Evolutionary conservation across 2,888 invertebrate genomes (phyloP).

Genomic region (Cabera pusaria): DNA sequence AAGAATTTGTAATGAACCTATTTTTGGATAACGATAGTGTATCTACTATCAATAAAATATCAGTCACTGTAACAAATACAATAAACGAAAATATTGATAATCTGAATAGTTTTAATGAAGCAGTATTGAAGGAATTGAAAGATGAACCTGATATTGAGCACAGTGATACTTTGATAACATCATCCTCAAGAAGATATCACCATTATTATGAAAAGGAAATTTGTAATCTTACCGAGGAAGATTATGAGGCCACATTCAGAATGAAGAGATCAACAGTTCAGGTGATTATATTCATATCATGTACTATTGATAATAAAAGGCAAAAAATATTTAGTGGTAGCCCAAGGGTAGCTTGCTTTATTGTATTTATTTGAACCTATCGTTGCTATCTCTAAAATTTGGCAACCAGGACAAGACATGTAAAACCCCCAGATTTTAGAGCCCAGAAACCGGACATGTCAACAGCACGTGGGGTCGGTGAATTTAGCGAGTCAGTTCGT

Average conservation of each 20-base stretch:
- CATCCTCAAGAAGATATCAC: constrained; percentile 29
- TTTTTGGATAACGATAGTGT: constrained; percentile 66
- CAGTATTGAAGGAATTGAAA: constrained; percentile 42
- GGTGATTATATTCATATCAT: no score
- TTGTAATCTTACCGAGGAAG: constrained; percentile 52
- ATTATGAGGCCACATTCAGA: constrained; percentile 57
- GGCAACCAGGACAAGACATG: no score
- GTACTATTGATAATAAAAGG: no score
- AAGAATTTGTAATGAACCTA: constrained; percentile 63
- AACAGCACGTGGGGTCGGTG: no score
- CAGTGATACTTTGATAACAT: background rate
- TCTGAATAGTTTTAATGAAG: constrained; percentile 46
- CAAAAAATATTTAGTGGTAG: no score
- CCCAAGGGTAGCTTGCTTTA: no score
- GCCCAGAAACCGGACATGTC: no score
- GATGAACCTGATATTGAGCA: constrained; percentile 5
- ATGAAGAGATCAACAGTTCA: constrained; percentile 63
- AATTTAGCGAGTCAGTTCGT: no score
- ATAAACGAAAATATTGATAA: constrained; percentile 65
- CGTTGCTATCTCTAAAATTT: no score
- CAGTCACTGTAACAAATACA: constrained; percentile 63
- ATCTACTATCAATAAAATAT: constrained; percentile 57
- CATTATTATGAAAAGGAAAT: constrained; percentile 56
- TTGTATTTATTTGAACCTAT: no score
- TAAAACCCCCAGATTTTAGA: no score